Evolutionary conservation across 1,140 invertebrate genomes (phyloP).

Genomic region (Tetraneura akinire): DNA sequence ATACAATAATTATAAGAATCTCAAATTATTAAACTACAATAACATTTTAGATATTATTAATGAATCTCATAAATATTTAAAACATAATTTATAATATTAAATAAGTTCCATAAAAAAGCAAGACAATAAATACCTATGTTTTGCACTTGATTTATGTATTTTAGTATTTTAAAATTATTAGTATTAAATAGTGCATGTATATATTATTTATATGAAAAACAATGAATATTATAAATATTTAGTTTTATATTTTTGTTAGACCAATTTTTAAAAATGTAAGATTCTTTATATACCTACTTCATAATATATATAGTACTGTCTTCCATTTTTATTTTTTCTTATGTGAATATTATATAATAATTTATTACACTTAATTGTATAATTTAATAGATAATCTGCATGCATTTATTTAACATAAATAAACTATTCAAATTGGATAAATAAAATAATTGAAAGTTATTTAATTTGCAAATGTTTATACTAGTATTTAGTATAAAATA

Average conservation of each 20-base stretch:
- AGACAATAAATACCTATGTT: too few species aligned
- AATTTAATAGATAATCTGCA: constrained; percentile 1
- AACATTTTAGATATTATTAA: not conserved
- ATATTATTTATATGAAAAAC: too few species aligned
- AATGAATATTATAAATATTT: too few species aligned
- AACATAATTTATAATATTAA: too few species aligned
- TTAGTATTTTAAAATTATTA: too few species aligned
- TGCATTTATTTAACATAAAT: constrained; percentile 15
- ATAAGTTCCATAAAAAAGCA: not conserved
- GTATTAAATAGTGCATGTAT: too few species aligned
- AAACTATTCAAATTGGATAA: not conserved
- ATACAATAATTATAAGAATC: not conserved
- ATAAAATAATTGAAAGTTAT: not conserved
- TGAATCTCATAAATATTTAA: too few species aligned
- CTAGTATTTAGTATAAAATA: not conserved
- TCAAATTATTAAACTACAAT: not conserved
- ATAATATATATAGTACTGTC: constrained; percentile 19
- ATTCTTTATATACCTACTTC: not conserved
- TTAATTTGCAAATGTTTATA: not conserved
- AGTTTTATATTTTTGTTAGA: constrained; percentile 9
- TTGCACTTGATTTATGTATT: too few species aligned
- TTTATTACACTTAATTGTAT: not conserved
- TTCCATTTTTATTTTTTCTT: constrained; percentile 22
- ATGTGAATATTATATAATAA: constrained; percentile 24
- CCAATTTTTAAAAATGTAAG: not conserved